Evolutionary conservation across 2,888 invertebrate genomes (phyloP).

Genomic region (Ischnura elegans): DNA sequence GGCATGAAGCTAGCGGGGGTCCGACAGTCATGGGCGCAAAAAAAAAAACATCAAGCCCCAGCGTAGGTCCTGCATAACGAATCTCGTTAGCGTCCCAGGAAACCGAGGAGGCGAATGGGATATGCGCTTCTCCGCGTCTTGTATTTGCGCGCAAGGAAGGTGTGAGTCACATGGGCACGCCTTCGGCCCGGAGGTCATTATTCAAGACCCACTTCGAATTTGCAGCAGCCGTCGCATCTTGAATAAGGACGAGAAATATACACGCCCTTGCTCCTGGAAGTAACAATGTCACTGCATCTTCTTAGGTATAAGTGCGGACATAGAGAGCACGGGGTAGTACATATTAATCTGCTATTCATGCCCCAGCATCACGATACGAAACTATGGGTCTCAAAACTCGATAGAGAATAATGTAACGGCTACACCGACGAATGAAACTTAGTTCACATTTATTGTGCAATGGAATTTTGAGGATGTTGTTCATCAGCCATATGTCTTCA

Average conservation of each 20-base stretch:
- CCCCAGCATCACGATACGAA: no score
- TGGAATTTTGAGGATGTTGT: no score
- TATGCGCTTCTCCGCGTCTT: background rate
- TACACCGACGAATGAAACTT: no score
- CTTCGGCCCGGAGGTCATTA: background rate
- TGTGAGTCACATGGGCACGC: background rate
- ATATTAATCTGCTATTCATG: background rate
- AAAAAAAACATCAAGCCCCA: background rate
- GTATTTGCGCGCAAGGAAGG: background rate
- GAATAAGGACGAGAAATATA: background rate
- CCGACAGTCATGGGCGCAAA: background rate
- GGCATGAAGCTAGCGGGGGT: background rate
- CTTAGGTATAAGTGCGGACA: background rate
- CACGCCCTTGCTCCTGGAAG: background rate
- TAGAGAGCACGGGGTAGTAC: background rate
- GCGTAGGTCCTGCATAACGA: conserved; percentile 19
- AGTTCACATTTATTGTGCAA: no score
- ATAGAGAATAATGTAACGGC: no score
- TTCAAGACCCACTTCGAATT: background rate
- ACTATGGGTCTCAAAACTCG: no score
- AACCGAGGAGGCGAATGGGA: background rate
- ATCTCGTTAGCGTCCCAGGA: conserved; percentile 8
- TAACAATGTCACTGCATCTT: background rate
- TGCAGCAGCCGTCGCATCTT: background rate
- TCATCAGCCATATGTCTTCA: no score